Evolutionary conservation across 2,797 vertebrate species (phyloP).

Genomic region (Coreius guichenoti): DNA sequence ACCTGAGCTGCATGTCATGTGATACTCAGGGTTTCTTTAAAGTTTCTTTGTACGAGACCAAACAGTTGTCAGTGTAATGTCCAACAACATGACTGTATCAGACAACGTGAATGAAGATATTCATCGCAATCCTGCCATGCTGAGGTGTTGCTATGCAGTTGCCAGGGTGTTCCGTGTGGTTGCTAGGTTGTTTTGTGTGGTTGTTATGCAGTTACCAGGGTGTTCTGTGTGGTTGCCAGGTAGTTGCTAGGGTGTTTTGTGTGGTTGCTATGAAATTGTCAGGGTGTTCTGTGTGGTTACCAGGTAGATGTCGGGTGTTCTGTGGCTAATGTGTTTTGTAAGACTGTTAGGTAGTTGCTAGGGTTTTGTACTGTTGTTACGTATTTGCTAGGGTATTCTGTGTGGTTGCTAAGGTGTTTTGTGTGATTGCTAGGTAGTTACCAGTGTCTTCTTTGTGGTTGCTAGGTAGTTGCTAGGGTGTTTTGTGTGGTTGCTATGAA

Average conservation of each 20-base stretch:
- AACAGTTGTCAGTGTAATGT: background rate
- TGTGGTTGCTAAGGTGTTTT: no score
- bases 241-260: background rate
- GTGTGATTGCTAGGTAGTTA: no score
- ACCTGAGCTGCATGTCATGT: constrained; percentile 25
- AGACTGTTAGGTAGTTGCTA: no score
- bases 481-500: no score
- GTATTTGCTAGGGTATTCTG: no score
- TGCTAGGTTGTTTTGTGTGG: background rate
- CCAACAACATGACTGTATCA: background rate
- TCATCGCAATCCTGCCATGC: background rate
- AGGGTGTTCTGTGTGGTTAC: no score
- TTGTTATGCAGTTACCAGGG: background rate
- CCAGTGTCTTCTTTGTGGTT: no score
- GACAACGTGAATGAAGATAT: background rate
- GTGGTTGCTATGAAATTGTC: no score
- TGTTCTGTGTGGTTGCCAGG: background rate
- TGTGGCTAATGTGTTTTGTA: no score
- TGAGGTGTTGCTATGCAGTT: background rate
- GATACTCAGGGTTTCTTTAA: background rate
- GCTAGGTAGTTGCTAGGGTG: no score
- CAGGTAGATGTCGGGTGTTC: no score
- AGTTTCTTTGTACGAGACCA: background rate
- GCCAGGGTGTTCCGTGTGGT: background rate
- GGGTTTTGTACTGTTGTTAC: no score